Conservation (phyloP, 2,888 invertebrate genomes). For the Cheilosia soror region DNA sequence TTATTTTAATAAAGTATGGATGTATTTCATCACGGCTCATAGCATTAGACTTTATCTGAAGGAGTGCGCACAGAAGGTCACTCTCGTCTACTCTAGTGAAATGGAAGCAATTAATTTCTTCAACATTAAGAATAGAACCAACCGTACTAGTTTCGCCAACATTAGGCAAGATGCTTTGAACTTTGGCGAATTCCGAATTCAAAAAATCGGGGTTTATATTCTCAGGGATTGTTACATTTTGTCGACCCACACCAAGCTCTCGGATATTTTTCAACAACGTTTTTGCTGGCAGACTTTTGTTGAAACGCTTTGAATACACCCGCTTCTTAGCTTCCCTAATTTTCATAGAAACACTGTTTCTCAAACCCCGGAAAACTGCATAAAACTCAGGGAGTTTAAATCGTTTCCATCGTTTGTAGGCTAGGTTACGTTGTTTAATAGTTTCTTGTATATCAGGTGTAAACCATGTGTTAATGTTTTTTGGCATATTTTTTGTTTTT, state of each 20-base stretch:
- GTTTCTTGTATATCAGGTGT: neutral
- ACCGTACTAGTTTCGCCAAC: too few species aligned
- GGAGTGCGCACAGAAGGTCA: too few species aligned
- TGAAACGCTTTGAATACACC: neutral
- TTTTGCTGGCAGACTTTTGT: neutral
- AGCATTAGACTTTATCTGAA: too few species aligned
- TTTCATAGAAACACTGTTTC: neutral
- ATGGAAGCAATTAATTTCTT: too few species aligned
- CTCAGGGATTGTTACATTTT: neutral
- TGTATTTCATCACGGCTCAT: too few species aligned
- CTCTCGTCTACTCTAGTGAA: too few species aligned
- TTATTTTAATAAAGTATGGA: too few species aligned
- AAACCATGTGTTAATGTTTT: neutral
- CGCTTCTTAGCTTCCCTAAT: constrained; percentile 2
- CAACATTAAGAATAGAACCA: too few species aligned
- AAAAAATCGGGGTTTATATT: neutral
- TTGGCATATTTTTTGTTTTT: neutral
- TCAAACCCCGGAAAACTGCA: neutral
- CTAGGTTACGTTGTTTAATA: too few species aligned
- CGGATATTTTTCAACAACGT: neutral
- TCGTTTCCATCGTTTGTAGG: neutral
- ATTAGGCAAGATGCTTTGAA: too few species aligned
- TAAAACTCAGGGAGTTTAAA: constrained; percentile 1
- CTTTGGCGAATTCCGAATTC: neutral
- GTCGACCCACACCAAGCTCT: neutral